Evolutionary conservation across 2,113 vertebrate genomes (phyloP).

Genomic region (Dromas ardeola): DNA sequence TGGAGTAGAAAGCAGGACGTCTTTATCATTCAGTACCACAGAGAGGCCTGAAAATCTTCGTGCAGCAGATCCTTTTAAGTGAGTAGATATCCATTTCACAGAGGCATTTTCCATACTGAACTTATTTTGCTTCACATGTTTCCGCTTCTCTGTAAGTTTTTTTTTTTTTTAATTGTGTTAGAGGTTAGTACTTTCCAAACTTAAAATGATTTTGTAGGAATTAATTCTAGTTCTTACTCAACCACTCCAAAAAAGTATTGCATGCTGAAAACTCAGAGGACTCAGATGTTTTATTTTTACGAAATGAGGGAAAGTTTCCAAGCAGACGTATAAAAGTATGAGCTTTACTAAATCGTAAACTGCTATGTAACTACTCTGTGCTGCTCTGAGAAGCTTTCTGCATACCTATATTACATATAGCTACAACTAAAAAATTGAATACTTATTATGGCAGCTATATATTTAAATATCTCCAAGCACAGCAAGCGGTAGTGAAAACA

Average conservation of each 20-base stretch:
- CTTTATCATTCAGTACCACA: background rate
- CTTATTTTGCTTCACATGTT: background rate
- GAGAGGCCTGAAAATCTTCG: background rate
- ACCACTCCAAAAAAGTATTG: background rate
- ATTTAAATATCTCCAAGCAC: background rate
- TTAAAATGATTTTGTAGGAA: background rate
- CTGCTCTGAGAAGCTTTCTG: background rate
- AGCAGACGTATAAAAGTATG: background rate
- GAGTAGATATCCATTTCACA: background rate
- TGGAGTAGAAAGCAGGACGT: background rate
- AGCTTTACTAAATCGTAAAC: background rate
- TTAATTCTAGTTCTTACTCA: background rate
- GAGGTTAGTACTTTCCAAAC: background rate
- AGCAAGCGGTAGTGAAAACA: background rate
- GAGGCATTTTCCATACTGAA: background rate
- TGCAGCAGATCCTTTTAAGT: background rate
- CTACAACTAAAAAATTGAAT: background rate
- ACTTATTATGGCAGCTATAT: background rate
- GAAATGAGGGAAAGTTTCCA: background rate
- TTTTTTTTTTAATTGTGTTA: background rate
- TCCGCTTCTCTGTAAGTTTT: background rate
- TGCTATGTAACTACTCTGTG: background rate
- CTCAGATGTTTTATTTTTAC: background rate
- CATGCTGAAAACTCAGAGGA: background rate
- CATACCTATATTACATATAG: background rate